phyloP scores from a whole-genome alignment of 1,140 invertebrate genomes.

The Caerostris extrusa region DNA sequence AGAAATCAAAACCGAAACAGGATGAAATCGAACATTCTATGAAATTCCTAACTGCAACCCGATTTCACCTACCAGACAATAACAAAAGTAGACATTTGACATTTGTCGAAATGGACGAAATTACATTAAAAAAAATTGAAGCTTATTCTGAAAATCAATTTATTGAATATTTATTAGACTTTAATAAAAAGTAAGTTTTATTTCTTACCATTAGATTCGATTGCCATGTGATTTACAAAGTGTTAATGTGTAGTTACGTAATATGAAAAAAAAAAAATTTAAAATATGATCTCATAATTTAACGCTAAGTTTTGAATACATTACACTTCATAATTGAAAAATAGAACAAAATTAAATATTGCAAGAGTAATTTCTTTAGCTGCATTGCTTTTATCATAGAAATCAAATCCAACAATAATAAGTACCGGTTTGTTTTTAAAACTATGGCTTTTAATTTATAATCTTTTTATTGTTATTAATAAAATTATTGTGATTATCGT shows the following conservation, averaged over 20 bases:
- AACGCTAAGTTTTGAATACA: not conserved
- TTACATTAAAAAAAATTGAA: slow-evolving; percentile 42
- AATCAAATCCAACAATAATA: too few relatives aligned
- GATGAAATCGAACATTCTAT: too few relatives aligned
- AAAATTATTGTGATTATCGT: too few relatives aligned
- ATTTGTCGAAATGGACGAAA: slow-evolving; percentile 52
- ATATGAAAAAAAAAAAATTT: not conserved
- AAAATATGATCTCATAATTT: not conserved
- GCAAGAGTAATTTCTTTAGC: not conserved
- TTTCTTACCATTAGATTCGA: not conserved
- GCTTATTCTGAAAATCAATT: slow-evolving; percentile 35
- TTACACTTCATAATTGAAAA: too few relatives aligned
- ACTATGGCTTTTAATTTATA: too few relatives aligned
- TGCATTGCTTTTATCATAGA: not conserved
- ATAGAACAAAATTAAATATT: not conserved
- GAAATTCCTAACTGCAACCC: too few relatives aligned
- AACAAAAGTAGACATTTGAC: not conserved
- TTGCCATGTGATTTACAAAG: too few relatives aligned
- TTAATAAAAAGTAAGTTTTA: slow-evolving; percentile 63
- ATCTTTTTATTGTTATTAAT: too few relatives aligned
- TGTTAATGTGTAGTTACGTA: not conserved
- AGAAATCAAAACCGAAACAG: too few relatives aligned
- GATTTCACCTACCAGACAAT: too few relatives aligned
- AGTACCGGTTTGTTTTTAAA: too few relatives aligned
- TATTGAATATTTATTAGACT: not conserved